Evolutionary conservation across 2,797 vertebrate genomes (phyloP).

Genomic region (Peromyscus nudipes): DNA sequence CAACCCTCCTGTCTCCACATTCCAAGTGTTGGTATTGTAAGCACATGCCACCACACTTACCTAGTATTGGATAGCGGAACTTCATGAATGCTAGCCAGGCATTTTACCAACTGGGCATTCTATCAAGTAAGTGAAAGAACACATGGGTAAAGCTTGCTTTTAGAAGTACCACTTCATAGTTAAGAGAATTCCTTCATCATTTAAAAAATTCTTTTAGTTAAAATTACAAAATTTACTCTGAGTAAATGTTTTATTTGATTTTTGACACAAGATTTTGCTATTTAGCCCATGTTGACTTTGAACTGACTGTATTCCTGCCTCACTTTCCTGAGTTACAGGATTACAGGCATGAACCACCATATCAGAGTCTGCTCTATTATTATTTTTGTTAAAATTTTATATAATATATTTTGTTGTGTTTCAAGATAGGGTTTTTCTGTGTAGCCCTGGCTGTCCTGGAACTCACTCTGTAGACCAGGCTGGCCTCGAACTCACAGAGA

Average conservation of each 20-base stretch:
- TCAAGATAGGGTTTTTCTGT: too few species aligned
- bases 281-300: neutral
- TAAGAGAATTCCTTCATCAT: neutral
- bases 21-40: neutral
- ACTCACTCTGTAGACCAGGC: too few species aligned
- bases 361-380: neutral
- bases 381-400: neutral
- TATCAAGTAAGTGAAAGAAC: neutral
- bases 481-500: too few species aligned
- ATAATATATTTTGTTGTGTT: too few species aligned
- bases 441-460: too few species aligned
- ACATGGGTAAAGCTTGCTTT: neutral
- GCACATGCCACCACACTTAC: neutral
- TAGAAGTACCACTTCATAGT: conserved; percentile 8
- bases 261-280: neutral
- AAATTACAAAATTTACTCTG: neutral
- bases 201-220: too few species aligned
- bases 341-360: neutral
- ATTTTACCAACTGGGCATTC: neutral
- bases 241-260: neutral
- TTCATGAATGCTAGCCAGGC: neutral
- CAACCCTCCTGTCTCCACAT: neutral
- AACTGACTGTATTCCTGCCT: neutral
- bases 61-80: neutral
- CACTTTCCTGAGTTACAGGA: neutral